A percentile compares a stretch with the other conserved stretches of the same genome.
These are phyloP conservation scores for Strigamia transsilvanica DNA, from an alignment of 2,888 invertebrate genomes.

Conservation along the genomic window DNA sequence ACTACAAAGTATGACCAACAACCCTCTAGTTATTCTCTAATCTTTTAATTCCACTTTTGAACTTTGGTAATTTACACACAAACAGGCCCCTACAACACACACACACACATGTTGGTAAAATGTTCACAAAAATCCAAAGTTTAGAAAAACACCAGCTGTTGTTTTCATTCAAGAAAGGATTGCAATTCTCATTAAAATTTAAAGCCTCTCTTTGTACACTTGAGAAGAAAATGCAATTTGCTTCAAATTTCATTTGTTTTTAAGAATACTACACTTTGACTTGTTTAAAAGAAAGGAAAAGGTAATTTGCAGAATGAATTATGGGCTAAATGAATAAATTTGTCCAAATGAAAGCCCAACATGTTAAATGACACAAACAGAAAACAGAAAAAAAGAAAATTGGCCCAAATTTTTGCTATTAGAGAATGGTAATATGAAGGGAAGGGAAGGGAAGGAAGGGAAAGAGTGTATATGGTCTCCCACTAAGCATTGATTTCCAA, in stretches of 20 bases:
- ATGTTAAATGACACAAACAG: not conserved
- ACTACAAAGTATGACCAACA: too few species aligned
- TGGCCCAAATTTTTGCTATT: not conserved
- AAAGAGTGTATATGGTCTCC: not conserved
- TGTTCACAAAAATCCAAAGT: not conserved
- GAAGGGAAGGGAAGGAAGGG: not conserved
- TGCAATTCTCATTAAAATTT: slow-evolving; percentile 18
- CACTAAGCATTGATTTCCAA: slow-evolving; percentile 15
- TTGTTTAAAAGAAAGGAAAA: not conserved
- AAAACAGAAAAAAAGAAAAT: not conserved
- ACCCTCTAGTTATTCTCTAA: too few species aligned
- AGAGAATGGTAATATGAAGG: not conserved
- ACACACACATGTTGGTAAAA: not conserved
- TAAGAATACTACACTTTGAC: not conserved
- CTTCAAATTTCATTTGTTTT: slow-evolving; percentile 23
- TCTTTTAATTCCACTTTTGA: not conserved
- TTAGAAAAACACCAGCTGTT: slow-evolving; percentile 30
- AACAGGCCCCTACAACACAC: too few species aligned
- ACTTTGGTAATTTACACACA: not conserved
- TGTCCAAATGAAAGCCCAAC: not conserved
- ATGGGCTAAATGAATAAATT: not conserved
- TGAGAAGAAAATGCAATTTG: not conserved
- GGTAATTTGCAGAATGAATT: slow-evolving; percentile 15
- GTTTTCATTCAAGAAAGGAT: slow-evolving; percentile 26
- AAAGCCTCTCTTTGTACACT: not conserved